Evolutionary conservation across 1,140 invertebrate species (phyloP), one percentile per base, ranked within the genome.

Genomic region (Caerostris darwini): DNA sequence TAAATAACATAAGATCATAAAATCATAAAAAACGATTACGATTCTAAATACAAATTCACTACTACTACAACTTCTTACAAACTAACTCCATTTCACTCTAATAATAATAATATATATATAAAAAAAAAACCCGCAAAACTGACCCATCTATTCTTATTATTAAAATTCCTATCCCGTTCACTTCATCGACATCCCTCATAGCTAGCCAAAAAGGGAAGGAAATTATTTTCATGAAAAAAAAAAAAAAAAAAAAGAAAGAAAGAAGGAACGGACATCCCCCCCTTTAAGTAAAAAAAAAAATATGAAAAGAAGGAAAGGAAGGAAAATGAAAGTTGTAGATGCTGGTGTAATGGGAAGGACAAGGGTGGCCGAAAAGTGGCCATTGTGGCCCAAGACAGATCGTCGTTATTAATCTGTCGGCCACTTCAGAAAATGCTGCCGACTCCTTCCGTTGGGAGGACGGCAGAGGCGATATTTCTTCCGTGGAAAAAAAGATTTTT

Each of bases 361-460:
- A 92, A 69, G n/a, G 61, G 90, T 85, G 59, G 90, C 53, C 82
- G 83, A 77, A 93, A 87, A 93, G 92, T 93, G 92, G 92, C 77
- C 85, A 93, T 93, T 93, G 92, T 93, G 85, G 82, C 92, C 82
- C 53, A 93, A 93, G 92, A 93, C 92, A 56, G 92, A 93, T 93
- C 64, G 92, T 34, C 82, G 92, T 86, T 87, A 93, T 93, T 93
- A 93, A 93, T 93, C 92, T 87, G 82, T 93, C 92, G 81, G 57
- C 90, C 90, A 91, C 90, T 91, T 91, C 90, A 61, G 58, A 82
- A 91, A 91, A 91, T 91, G 54, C 90, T 61, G 69, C 17, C 4
- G 50, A 54, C 85, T 58, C 58, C 12, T 56, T 71, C 50, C 54
- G 58, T 54, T n/a, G 10, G n/a, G 19, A 56, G 57, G 34, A 34